Conservation (phyloP, 2,797 vertebrate genomes). For the Pyrocephalus nanus region DNA sequence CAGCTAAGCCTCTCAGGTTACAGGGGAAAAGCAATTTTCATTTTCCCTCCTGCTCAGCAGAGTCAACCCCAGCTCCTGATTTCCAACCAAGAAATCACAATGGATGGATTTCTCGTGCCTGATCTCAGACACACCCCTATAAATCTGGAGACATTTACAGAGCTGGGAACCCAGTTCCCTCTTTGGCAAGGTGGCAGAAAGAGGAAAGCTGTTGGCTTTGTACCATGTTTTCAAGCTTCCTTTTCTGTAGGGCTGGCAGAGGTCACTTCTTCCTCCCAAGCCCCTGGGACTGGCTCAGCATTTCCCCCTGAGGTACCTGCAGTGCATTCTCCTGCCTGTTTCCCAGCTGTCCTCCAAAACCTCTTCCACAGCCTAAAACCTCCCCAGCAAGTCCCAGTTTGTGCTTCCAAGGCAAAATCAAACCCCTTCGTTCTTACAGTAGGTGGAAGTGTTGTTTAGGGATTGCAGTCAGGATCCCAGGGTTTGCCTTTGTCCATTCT, state of each 20-base stretch:
- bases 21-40: conserved; percentile 36
- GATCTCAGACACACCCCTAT: neutral
- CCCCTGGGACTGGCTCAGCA: neutral
- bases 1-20: conserved; percentile 32
- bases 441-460: neutral
- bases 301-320: neutral
- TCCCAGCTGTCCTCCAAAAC: neutral
- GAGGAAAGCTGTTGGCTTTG: neutral
- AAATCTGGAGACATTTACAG: neutral
- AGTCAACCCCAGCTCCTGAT: conserved; percentile 3
- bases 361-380: neutral
- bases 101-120: neutral
- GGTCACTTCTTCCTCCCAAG: neutral
- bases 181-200: neutral
- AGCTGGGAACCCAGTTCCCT: neutral
- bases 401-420: neutral
- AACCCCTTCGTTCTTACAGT: neutral
- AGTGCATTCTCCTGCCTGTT: neutral
- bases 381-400: neutral
- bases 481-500: neutral
- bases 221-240: neutral
- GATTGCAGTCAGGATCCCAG: neutral
- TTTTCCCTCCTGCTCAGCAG: conserved; percentile 20
- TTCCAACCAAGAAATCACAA: neutral
- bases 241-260: neutral